Conservation (phyloP, 2,888 invertebrate genomes). For the Polyploca ridens region DNA sequence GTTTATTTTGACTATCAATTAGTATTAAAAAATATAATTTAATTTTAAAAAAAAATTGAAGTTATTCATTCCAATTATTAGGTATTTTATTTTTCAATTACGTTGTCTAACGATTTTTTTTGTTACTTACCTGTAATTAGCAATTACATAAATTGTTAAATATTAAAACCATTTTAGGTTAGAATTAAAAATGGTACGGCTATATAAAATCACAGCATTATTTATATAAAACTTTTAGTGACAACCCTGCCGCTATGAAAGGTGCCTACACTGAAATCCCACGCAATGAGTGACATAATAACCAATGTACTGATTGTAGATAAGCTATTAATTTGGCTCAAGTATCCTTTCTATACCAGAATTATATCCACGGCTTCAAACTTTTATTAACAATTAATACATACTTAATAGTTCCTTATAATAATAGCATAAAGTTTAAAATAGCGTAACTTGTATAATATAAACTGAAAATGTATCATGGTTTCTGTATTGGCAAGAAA, state of each 20-base stretch:
- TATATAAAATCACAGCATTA: not conserved
- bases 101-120: too few relatives aligned
- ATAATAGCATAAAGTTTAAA: slow-evolving; percentile 25
- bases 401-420: slow-evolving; percentile 20
- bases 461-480: slow-evolving; percentile 17
- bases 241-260: slow-evolving; percentile 62
- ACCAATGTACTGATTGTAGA: slow-evolving; percentile 73
- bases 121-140: too few relatives aligned
- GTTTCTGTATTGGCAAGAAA: slow-evolving; percentile 56
- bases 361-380: slow-evolving; percentile 50
- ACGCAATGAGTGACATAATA: slow-evolving; percentile 79
- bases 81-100: too few relatives aligned
- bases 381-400: slow-evolving; percentile 16
- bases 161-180: too few relatives aligned
- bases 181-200: too few relatives aligned
- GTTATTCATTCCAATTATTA: too few relatives aligned
- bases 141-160: too few relatives aligned
- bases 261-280: slow-evolving; percentile 58
- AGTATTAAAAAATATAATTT: not conserved
- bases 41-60: too few relatives aligned
- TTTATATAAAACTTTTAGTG: not conserved
- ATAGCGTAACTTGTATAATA: slow-evolving; percentile 17
- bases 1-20: not conserved
- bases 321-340: slow-evolving; percentile 81
- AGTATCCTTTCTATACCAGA: slow-evolving; percentile 71